These are phyloP conservation scores for Drosophila bocki DNA, from an alignment of 1,140 invertebrate genomes.

Conservation along the genomic window DNA sequence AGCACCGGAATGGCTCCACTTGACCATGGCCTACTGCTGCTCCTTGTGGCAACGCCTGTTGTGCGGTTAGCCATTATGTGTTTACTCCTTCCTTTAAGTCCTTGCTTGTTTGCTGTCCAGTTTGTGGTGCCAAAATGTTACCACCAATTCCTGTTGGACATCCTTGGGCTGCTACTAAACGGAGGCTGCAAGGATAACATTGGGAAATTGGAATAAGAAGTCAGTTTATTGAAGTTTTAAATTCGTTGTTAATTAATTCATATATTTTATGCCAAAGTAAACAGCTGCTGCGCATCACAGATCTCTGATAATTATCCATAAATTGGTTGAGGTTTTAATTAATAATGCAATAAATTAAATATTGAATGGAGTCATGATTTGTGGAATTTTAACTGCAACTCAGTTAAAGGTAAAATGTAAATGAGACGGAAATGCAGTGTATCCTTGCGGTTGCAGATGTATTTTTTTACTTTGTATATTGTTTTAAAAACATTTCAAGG, in stretches of 20 bases:
- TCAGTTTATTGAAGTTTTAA: not conserved
- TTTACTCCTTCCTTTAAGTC: slow-evolving; percentile 29
- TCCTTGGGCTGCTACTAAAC: slow-evolving; percentile 19
- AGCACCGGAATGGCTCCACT: slow-evolving; percentile 16
- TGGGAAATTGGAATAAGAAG: not conserved
- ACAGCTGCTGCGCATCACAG: slow-evolving; percentile 8
- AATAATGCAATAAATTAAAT: slow-evolving; percentile 18
- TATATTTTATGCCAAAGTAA: slow-evolving; percentile 1
- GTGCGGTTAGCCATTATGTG: slow-evolving; percentile 44
- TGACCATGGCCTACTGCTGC: slow-evolving; percentile 16
- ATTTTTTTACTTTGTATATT: not conserved
- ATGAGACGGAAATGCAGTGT: slow-evolving; percentile 11
- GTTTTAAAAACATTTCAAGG: not conserved
- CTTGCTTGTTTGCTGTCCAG: slow-evolving; percentile 29
- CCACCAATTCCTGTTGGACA: slow-evolving; percentile 30
- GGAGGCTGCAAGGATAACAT: slow-evolving; percentile 8
- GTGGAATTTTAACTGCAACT: not conserved
- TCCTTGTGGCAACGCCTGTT: slow-evolving; percentile 14
- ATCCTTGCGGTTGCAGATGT: not conserved
- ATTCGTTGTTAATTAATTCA: slow-evolving; percentile 2
- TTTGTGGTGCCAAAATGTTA: slow-evolving; percentile 29
- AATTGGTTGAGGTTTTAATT: slow-evolving; percentile 17
- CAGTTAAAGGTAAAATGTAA: slow-evolving; percentile 8
- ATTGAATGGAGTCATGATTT: not conserved
- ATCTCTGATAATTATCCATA: slow-evolving; percentile 12